phyloP scores from a whole-genome alignment of 2,113 vertebrate species.

The Epinephelus lanceolatus region DNA sequence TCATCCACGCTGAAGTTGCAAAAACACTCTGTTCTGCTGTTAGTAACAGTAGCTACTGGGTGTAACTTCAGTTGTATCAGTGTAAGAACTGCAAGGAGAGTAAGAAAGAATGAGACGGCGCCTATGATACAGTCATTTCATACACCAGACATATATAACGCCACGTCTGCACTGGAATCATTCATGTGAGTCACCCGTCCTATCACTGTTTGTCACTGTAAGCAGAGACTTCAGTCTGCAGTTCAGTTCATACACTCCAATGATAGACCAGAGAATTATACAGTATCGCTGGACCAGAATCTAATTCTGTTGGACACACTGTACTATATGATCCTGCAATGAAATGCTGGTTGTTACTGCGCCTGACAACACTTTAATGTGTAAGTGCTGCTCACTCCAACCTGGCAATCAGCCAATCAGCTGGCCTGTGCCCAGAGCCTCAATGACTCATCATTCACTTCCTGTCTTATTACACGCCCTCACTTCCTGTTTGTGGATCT shows the following conservation, averaged over 20 bases:
- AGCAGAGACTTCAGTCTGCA: too few species aligned
- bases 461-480: constrained; percentile 62
- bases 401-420: constrained; percentile 49
- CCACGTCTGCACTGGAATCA: too few species aligned
- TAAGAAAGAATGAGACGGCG: neutral
- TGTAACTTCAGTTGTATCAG: neutral
- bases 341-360: neutral
- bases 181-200: too few species aligned
- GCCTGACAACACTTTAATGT: constrained; percentile 12
- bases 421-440: constrained; percentile 28
- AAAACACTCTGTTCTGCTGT: too few species aligned
- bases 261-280: too few species aligned
- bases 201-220: too few species aligned
- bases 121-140: too few species aligned
- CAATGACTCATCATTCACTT: constrained; percentile 60
- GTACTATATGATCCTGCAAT: neutral
- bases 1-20: too few species aligned
- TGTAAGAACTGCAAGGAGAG: neutral
- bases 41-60: neutral
- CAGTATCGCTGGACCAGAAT: too few species aligned
- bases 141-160: too few species aligned
- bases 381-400: constrained; percentile 22
- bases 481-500: constrained; percentile 73
- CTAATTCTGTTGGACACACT: too few species aligned
- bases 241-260: too few species aligned